Evolutionary conservation across 2,888 invertebrate genomes (phyloP), one percentile per base, ranked within the genome.

Genomic region (Galeopsomyia nigrocyanea): DNA sequence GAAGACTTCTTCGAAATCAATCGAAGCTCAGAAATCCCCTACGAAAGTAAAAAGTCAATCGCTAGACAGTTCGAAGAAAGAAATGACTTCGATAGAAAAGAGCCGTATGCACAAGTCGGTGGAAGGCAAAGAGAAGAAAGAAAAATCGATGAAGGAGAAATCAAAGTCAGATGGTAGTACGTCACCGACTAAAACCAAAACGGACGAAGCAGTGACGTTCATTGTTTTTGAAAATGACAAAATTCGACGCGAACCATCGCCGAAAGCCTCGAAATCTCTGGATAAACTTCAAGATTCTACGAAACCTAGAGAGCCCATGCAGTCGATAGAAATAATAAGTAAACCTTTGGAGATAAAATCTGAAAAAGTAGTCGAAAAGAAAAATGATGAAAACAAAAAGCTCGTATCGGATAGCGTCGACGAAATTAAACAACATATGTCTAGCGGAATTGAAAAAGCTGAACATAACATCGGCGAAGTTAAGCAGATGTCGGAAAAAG

Each of bases 191-290:
- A 68, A 72, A 63, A 13, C 65, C 60, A 67, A 73, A 66, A 72
- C 76, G 21, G 73, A 75, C 64, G 62, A 73, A 39, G 72, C 74
- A 50, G 68, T 74, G 17, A 67, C 75, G 0, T 75, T 75, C 51
- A 73, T 73, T 22, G 62, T 74, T 2, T 68, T 74, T 22, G 71
- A 74, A 56, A 68, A 65, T 19, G 68, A 61, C 21, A 53, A 56
- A 53, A 58, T 13, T 39, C 7, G 39, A 39, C 7, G 39, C 10
- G 39, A 39, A 10, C 39, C 39, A 1, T 39, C 39, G 1, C 7
- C 39, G 47, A 13, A 14, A 17, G 17, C 17, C 16, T 60, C 46
- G 9, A 17, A 17, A 46, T 39, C 10, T 16, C 46, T 39, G 19
- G 71, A 67, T 9, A 62, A 3, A 61, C 49, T 65, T 47, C 19